Base-by-base conservation (phyloP, 2,797 vertebrate species). In the Mormyrus proboscirostris region DNA sequence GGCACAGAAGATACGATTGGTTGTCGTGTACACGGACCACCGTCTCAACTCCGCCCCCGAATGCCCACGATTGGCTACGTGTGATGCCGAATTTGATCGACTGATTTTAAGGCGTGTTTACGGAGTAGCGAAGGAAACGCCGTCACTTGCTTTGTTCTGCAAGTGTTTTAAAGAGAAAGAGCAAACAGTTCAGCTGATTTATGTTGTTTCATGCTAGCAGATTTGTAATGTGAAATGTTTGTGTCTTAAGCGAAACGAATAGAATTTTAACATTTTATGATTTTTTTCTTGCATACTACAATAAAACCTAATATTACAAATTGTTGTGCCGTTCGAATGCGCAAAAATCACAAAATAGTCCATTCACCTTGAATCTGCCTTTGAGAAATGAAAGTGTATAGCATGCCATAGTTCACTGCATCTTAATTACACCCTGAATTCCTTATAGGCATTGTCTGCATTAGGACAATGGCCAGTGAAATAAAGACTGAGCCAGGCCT, bases 71-170 rank as follows among this genome's bases (percentile, higher is more conserved):
- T 96, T 96, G 96, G 90, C 89, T 62, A 94, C 93, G 95, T 92
- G 91, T 50, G 94, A 95, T 94, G 93, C 90, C 90, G 94, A 95
- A 95, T 94, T 95, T 96, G 94, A 97, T 97, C 96, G 96, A 96
- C 96, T 96, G 96, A 97, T 96, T 96, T 97, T 92, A 73, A 91
- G 96, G 96, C 95, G 96, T 95, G 88, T 92, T 59, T 5, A 90
- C 88, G 95, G 95, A 96, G 96, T 94, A 94, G 91, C 91, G 93
- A 92, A 89, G 19, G 88, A 0, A 62, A 79, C 41, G 50, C 22
- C 88, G 90, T 50, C 88, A 88, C 25, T 9, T 2, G 29, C 29
- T 88, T 16, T 49, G 25, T 86, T 87, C 82, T 65, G 82, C 47
- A 41, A 50, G 53, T 29, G 89, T 88, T 90, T 2, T 83, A 6